Base-by-base conservation (phyloP, 2,888 invertebrate genomes). In the Aethes cnicana region DNA sequence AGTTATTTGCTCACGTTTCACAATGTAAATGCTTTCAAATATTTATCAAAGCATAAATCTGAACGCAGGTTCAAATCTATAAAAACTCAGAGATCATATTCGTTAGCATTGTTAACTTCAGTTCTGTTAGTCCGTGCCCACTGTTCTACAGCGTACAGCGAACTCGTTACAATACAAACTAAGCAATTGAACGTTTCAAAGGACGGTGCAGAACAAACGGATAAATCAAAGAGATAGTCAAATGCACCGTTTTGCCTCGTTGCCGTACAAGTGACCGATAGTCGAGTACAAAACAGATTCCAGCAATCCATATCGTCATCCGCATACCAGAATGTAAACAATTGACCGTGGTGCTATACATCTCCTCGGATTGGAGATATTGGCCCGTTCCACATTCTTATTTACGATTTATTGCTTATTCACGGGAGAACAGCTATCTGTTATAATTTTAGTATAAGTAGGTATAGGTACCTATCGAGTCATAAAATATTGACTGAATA, bases 181-280 rank as follows among this genome's bases (percentile, higher is more conserved):
- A 49, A 43, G 30, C 36, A 44, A 50, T 50, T 30, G 30, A 36
- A 43, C 28, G 36, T 26, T 30, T 30, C 43, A 44, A 44, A 6
- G 43, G 39, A 21, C 16, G 9, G 11, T 11, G 35, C 35, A 11
- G 9, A 6, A 16, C 23, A 36, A 37, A 37, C 23, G 21, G 30
- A 44, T 50, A 44, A 50, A 50, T 43, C 50, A 44, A 25, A 50
- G 39, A 14, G 25, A 14, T 23, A 39, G 50, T 23, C 30, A 30
- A 44, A 50, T 44, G 44, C 43, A 30, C 30, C 43, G 23, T 37
- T 43, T 36, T 43, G 23, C 36, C 17, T 11, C 43, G 43, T 32
- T 37, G 36, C 36, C 36, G 9, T 50, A 30, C 28, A 44, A 44
- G 36, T 44, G 43, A 50, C 43, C 43, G 43, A 44, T 44, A 23